Evolutionary conservation across 2,888 invertebrate genomes (phyloP).

Genomic region (Leucozona laternaria): DNA sequence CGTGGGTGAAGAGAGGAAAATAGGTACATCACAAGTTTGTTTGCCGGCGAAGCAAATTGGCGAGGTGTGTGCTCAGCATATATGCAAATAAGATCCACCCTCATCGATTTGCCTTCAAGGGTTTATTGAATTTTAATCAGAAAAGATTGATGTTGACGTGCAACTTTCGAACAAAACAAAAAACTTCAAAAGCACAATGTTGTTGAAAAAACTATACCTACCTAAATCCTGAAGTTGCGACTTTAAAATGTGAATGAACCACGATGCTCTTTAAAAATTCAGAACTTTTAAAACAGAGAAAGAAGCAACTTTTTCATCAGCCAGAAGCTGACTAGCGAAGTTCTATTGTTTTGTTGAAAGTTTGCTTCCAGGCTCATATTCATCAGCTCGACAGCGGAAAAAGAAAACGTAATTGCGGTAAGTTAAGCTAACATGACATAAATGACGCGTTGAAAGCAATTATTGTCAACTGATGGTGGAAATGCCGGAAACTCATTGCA

Average conservation of each 20-base stretch:
- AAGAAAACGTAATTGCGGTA: constrained; percentile 49
- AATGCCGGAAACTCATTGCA: constrained; percentile 55
- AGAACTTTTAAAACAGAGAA: not conserved
- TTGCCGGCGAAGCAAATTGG: constrained; percentile 24
- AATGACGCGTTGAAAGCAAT: constrained; percentile 61
- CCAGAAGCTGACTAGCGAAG: not conserved
- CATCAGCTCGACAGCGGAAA: constrained; percentile 6
- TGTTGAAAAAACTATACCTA: not conserved
- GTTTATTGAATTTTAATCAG: constrained; percentile 62
- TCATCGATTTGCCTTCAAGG: constrained; percentile 38
- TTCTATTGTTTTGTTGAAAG: constrained; percentile 14
- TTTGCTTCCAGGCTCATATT: constrained; percentile 7
- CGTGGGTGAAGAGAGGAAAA: not conserved
- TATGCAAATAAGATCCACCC: constrained; percentile 31
- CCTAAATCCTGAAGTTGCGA: not conserved
- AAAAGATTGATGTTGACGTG: constrained; percentile 29
- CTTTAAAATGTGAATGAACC: constrained; percentile 10
- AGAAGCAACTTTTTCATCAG: not conserved
- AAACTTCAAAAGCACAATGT: not conserved
- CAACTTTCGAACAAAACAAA: constrained; percentile 22
- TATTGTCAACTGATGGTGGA: constrained; percentile 34
- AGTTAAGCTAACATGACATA: constrained; percentile 51
- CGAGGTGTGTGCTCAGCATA: constrained; percentile 14
- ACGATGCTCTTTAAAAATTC: not conserved
- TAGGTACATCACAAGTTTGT: constrained; percentile 2